Evolutionary conservation across 2,888 invertebrate species (phyloP), one percentile per base, ranked within the genome.

Genomic region (Hydrotaea cyrtoneurina): DNA sequence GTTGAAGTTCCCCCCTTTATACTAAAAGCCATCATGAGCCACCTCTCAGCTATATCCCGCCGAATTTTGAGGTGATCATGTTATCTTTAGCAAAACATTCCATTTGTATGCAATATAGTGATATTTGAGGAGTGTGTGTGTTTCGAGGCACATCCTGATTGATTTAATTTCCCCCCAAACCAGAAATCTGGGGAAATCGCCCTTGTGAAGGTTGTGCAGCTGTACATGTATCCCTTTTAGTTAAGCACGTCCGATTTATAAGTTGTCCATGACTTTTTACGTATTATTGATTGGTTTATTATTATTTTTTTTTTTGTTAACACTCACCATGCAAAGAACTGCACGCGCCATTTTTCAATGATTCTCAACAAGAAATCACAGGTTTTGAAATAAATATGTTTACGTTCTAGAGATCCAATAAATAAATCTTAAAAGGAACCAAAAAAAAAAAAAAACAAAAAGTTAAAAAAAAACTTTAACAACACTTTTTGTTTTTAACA

Each of bases 271-370:
- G 39, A n/a, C n/a, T n/a, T 50, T 50, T 59, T 59, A 3, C 0
- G 21, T 78, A n/a, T 55, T 69, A 31, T 4, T 4, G 7, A 31
- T 23, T 39, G 36, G 17, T 66, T 55, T 50, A 36, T n/a, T n/a
- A n/a, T n/a, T 64, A 15, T 66, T 2, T 43, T 26, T 64, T 2
- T 53, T n/a, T 72, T 76, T 13, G 50, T 53, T 26, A 74, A 81
- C 89, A 92, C 92, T 92, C 90, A 92, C 92, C 92, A 92, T 92
- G 92, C 92, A 92, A 86, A 91, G 87, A 88, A 89, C 90, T 89
- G 92, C 92, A 92, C 92, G 92, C 91, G 90, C 89, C 92, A 92
- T 92, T 88, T 87, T 91, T 88, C 88, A 88, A 26, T 7, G 43
- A 46, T 17, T 46, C 53, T 62, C 57, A 83, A 87, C 79, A 82